A percentile compares a stretch with the other conserved stretches of the same genome.
These are phyloP conservation scores for Emydura subglobosa DNA, from an alignment of 2,113 vertebrate species.

Conservation along the genomic window DNA sequence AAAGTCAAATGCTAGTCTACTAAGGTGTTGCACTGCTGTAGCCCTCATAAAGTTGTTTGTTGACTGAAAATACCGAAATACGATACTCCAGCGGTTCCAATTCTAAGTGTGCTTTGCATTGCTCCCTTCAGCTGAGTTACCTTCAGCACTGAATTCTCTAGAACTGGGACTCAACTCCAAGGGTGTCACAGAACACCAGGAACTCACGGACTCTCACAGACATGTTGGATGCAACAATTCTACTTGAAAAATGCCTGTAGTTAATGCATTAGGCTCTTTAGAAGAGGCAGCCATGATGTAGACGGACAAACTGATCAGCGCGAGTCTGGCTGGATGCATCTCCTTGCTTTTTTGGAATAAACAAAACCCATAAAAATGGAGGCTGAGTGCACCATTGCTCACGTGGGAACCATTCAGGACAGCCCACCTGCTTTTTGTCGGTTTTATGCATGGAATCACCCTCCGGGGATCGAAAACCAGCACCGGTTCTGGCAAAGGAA, in stretches of 20 bases:
- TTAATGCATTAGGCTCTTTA: constrained; percentile 36
- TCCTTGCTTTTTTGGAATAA: not conserved
- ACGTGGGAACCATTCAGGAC: not conserved
- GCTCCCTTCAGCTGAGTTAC: not conserved
- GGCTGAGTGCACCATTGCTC: not conserved
- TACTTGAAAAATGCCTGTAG: not conserved
- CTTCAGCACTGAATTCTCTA: rapidly evolving
- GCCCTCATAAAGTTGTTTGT: rapidly evolving
- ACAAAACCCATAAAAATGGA: not conserved
- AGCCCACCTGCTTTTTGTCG: not conserved
- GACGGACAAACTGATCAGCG: not conserved
- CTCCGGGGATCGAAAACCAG: not conserved
- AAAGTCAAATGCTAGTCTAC: not conserved
- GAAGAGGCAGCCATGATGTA: constrained; percentile 21
- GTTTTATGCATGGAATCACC: not conserved
- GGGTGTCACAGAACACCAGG: not conserved
- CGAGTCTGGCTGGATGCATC: not conserved
- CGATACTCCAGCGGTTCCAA: not conserved
- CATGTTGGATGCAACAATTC: not conserved
- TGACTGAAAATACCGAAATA: not conserved
- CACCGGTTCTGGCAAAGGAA: not conserved
- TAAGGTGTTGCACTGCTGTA: not conserved
- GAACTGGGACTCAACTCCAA: not conserved
- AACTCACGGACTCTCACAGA: not conserved
- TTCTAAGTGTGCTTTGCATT: rapidly evolving